These are phyloP conservation scores for Nymphalis c-album DNA, from an alignment of 2,888 invertebrate genomes.

Conservation along the genomic window DNA sequence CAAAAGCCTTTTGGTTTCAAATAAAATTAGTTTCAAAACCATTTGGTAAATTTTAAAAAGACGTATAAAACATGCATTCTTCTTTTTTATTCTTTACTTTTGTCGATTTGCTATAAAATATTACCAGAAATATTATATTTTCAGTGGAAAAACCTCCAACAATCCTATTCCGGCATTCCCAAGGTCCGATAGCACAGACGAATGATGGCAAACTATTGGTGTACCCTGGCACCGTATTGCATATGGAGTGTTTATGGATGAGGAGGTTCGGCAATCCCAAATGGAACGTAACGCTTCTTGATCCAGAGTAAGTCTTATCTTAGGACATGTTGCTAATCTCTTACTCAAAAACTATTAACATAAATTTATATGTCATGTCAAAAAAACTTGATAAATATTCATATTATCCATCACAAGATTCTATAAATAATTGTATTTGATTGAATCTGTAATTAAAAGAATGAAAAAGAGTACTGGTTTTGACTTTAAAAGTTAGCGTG, in stretches of 20 bases:
- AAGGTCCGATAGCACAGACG: conserved; percentile 92
- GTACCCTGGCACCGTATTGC: conserved; percentile 91
- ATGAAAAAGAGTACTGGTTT: too few species aligned
- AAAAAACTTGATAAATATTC: neutral
- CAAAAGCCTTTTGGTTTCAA: too few species aligned
- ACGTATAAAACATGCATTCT: neutral
- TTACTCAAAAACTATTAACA: neutral
- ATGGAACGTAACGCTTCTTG: conserved; percentile 88
- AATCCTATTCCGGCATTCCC: conserved; percentile 89
- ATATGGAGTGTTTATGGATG: conserved; percentile 95
- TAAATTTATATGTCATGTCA: too few species aligned
- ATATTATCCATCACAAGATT: too few species aligned
- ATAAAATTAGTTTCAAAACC: too few species aligned
- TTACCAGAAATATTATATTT: conserved; percentile 54
- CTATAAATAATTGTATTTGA: too few species aligned
- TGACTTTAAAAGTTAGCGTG: too few species aligned
- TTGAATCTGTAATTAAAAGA: too few species aligned
- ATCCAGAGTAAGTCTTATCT: conserved; percentile 74
- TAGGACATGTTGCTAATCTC: neutral
- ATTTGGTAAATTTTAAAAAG: too few species aligned
- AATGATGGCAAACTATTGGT: conserved; percentile 92
- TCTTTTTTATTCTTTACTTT: too few species aligned
- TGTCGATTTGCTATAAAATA: too few species aligned
- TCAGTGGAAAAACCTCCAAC: conserved; percentile 93
- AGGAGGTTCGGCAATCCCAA: conserved; percentile 91